phyloP scores from a whole-genome alignment of 2,113 vertebrate genomes.

The Hydrochoerus hydrochaeris region DNA sequence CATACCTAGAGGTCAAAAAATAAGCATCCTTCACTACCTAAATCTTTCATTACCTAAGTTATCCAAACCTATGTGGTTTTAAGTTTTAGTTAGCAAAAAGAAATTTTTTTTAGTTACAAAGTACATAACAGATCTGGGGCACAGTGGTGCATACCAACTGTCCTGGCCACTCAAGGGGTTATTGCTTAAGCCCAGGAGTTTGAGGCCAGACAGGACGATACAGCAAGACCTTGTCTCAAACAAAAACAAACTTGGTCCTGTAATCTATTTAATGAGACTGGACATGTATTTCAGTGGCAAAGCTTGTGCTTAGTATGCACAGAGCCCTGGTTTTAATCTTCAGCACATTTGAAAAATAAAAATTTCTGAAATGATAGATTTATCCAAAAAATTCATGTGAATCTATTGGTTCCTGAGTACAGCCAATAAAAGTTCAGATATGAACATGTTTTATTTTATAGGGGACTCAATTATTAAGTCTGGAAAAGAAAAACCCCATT shows the following conservation, averaged over 20 bases:
- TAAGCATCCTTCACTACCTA: background rate
- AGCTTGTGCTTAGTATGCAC: background rate
- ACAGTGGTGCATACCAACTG: background rate
- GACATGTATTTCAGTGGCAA: background rate
- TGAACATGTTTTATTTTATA: slow-evolving; percentile 1
- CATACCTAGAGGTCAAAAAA: background rate
- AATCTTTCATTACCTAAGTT: background rate
- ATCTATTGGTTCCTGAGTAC: slow-evolving; percentile 22
- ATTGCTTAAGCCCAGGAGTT: background rate
- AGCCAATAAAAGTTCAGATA: background rate
- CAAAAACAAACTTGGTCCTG: background rate
- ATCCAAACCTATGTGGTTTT: slow-evolving; percentile 15
- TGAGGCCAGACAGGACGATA: background rate
- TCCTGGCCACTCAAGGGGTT: background rate
- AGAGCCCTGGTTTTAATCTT: background rate
- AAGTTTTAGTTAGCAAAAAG: slow-evolving; percentile 39
- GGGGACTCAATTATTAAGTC: background rate
- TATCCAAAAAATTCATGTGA: slow-evolving; percentile 41
- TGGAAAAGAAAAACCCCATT: slow-evolving; percentile 12
- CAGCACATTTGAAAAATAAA: background rate
- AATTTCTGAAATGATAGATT: background rate
- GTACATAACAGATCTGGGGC: background rate
- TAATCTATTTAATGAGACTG: background rate
- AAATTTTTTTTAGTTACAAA: slow-evolving; percentile 22
- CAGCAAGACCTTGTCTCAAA: background rate